Evolutionary conservation across 2,888 invertebrate species (phyloP).

Genomic region (Pseudoips prasinana): DNA sequence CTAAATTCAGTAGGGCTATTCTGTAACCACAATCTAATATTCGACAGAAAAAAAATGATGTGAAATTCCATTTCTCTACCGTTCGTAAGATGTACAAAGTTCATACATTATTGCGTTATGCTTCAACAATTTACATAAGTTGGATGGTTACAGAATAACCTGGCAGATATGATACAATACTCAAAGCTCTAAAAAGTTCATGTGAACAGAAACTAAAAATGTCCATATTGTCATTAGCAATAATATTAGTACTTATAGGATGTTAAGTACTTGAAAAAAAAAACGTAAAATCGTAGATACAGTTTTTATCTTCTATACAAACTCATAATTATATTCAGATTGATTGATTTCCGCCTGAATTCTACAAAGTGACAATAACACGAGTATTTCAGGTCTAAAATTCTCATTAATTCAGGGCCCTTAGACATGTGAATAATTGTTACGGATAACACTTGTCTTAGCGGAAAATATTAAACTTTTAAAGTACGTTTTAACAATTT

Average conservation of each 20-base stretch:
- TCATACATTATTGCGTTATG: no score
- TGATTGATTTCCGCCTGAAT: constrained; percentile 4
- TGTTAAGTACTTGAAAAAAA: constrained; percentile 46
- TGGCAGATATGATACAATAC: constrained; percentile 26
- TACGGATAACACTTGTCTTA: no score
- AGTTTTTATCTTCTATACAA: constrained; percentile 26
- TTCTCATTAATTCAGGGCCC: constrained; percentile 14
- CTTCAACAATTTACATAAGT: no score
- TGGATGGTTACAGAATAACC: no score
- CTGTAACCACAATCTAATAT: no score
- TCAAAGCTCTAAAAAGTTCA: constrained; percentile 24
- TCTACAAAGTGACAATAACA: constrained; percentile 37
- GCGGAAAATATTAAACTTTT: constrained; percentile 1
- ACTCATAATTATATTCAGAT: constrained; percentile 6
- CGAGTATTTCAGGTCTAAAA: constrained; percentile 26
- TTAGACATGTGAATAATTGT: constrained; percentile 5
- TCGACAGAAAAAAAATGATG: no score
- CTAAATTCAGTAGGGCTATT: no score
- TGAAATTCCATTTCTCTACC: no score
- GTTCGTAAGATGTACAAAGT: no score
- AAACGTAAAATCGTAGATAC: constrained; percentile 17
- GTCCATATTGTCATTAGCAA: constrained; percentile 45
- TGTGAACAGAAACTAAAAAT: constrained; percentile 22
- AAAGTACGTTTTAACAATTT: constrained; percentile 1
- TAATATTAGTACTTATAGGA: constrained; percentile 54